Conservation (phyloP, 2,797 vertebrate genomes). For the Propithecus deckenii region DNA sequence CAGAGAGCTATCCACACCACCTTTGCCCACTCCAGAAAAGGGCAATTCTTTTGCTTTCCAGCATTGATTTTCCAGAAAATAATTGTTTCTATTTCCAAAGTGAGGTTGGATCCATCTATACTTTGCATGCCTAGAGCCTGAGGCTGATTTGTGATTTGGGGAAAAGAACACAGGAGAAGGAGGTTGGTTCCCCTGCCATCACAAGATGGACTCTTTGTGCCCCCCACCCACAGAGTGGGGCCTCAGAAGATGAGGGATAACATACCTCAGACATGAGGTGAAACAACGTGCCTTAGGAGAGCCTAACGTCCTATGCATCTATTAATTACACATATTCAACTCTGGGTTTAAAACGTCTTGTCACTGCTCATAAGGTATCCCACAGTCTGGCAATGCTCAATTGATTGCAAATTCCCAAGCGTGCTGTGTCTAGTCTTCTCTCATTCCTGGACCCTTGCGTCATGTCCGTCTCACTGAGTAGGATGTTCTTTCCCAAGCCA, state of each 20-base stretch:
- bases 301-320: neutral
- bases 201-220: neutral
- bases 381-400: neutral
- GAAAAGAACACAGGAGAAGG: neutral
- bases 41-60: neutral
- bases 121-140: neutral
- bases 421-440: rapidly evolving
- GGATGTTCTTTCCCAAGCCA: neutral
- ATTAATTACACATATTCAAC: neutral
- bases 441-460: rapidly evolving
- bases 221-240: rapidly evolving
- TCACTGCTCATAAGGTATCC: neutral
- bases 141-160: neutral
- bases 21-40: neutral
- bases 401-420: neutral
- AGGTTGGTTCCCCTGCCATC: neutral
- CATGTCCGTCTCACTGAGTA: neutral
- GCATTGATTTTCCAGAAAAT: neutral
- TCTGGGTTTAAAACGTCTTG: neutral
- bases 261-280: neutral
- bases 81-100: neutral
- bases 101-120: neutral
- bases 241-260: neutral
- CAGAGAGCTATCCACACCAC: conserved; percentile 35
- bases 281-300: neutral